Evolutionary conservation across 2,113 vertebrate species (phyloP), one percentile per base, ranked within the genome.

Genomic region (Hypanus sabinus): DNA sequence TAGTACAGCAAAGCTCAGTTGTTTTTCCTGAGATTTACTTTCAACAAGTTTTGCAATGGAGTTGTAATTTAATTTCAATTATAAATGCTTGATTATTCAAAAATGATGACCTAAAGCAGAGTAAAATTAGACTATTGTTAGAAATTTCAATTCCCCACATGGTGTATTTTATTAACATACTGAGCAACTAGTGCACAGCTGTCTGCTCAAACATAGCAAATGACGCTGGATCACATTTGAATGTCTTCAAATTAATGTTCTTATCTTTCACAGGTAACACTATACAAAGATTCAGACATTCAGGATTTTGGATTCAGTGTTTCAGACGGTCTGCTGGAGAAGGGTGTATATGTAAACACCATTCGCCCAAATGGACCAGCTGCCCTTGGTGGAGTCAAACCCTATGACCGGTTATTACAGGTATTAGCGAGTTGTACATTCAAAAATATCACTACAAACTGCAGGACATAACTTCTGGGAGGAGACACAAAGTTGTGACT

Each of bases 251-350:
- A 62, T 60, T n/a, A 62, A 62, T 71, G 46, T 12, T 38, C 30
- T 55, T n/a, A 93, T 55, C 91, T 76, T 94, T 88, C 46, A 12
- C 94, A 99, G 99, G 96, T 99, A 95, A 98, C 97, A 95, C 96
- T 99, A 94, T 98, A 97, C 94, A 99, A 99, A 95, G 97, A 97
- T 93, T 97, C 98, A 0, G 98, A 99, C 76, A 95, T 97, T 95
- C 98, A 99, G 79, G 98, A 99, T 95, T 99, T 99, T 62, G 99
- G 99, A n/a, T 99, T 99, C 96, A 99, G 98, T 2, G 98, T 99
- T 94, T 98, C 99, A 1, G 99, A 99, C 18, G 98, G 98, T 8
- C 96, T 99, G 94, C 33, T 99, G 95, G 99, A 99, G 95, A 98
- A 99, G 94, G 99, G 99, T 0, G 98, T 99, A 0, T 99, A 99